These are phyloP conservation scores for Morus bassanus DNA, from an alignment of 2,797 vertebrate species.

Conservation along the genomic window DNA sequence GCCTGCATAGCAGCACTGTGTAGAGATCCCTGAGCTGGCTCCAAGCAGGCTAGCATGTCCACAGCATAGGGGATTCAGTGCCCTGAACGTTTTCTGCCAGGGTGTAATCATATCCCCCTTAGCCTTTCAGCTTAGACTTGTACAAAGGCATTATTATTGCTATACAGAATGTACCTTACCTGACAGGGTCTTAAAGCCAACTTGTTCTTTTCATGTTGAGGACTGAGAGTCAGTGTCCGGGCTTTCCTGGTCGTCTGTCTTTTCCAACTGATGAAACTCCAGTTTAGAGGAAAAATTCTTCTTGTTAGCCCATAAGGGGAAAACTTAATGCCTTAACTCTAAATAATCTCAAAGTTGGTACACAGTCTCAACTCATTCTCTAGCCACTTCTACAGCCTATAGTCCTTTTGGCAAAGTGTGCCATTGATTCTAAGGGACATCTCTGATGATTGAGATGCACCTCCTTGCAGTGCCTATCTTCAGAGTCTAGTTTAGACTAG, in stretches of 20 bases:
- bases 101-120: conserved; percentile 32
- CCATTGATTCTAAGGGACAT: background rate
- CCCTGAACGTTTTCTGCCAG: conserved; percentile 13
- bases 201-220: background rate
- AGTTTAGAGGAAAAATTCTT: background rate
- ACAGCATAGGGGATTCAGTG: background rate
- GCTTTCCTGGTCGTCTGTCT: background rate
- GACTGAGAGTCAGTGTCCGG: background rate
- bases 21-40: conserved; percentile 31
- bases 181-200: background rate
- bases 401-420: background rate
- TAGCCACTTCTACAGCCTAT: background rate
- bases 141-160: conserved; percentile 63
- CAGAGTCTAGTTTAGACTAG: background rate
- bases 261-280: background rate
- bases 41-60: conserved; percentile 22
- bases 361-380: background rate
- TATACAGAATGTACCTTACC: conserved; percentile 20
- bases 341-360: background rate
- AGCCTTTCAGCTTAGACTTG: background rate
- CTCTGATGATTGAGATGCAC: background rate
- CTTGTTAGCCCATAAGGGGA: background rate
- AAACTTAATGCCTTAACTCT: background rate
- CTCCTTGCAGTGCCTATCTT: background rate
- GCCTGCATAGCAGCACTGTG: background rate